Conservation (phyloP, 53 echinoderm and acorn worm species). For the Arbacia lixula region DNA sequence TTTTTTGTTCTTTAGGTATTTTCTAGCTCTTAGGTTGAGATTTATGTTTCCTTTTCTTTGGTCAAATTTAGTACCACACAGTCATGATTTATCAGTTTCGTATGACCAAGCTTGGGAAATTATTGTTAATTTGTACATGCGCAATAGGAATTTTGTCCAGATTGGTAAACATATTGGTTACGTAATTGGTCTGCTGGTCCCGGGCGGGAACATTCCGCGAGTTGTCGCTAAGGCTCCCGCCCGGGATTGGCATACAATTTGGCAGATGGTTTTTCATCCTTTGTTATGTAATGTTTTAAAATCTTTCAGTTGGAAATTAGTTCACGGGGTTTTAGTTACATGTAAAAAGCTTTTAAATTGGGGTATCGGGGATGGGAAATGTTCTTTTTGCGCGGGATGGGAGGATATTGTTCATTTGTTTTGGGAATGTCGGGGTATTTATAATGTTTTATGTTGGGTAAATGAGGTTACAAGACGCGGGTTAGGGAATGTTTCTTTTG, state of each 20-base stretch:
- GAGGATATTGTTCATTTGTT: slow-evolving; percentile 31
- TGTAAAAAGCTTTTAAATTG: slow-evolving; percentile 14
- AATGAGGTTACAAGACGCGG: background rate
- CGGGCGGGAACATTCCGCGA: background rate
- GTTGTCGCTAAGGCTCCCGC: background rate
- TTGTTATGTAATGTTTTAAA: slow-evolving; percentile 26
- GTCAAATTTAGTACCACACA: slow-evolving; percentile 36
- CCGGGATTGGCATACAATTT: slow-evolving; percentile 9
- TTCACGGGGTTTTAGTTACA: slow-evolving; percentile 27
- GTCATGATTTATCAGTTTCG: background rate
- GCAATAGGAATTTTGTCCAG: slow-evolving; percentile 3
- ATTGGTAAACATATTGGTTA: background rate
- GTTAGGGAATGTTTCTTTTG: background rate
- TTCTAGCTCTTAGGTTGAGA: slow-evolving; percentile 27
- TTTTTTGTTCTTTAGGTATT: slow-evolving; percentile 19
- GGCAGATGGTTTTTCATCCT: background rate
- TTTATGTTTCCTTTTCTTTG: slow-evolving; percentile 2
- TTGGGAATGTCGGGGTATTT: slow-evolving; percentile 29
- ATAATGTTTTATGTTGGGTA: slow-evolving; percentile 36
- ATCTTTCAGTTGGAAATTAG: slow-evolving; percentile 10
- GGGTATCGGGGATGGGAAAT: slow-evolving; percentile 29
- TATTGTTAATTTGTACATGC: background rate
- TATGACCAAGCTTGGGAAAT: background rate
- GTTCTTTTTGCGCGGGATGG: background rate
- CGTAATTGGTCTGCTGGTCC: background rate